A percentile compares a stretch with the other conserved stretches of the same genome.
Evolutionary conservation across 2,797 vertebrate species (phyloP).

Genomic region (Phrynocephalus guinanensis): DNA sequence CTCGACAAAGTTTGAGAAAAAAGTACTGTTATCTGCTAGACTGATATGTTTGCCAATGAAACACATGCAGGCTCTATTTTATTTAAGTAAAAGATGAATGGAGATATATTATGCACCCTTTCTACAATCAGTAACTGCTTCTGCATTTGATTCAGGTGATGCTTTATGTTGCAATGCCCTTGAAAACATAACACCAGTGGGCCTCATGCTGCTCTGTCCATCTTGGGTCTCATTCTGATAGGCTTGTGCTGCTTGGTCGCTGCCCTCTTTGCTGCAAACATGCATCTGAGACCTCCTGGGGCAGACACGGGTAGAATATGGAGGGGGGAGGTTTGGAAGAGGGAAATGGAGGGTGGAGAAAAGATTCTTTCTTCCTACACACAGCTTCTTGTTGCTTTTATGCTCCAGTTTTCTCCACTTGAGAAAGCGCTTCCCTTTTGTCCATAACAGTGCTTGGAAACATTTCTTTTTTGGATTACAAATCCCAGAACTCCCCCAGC

Average conservation of each 20-base stretch:
- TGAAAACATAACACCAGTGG: constrained; percentile 22
- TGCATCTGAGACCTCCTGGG: neutral
- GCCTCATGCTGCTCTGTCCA: neutral
- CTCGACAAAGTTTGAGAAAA: constrained; percentile 18
- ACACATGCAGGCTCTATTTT: constrained; percentile 47
- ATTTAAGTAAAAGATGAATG: constrained; percentile 57
- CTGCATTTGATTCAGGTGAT: constrained; percentile 55
- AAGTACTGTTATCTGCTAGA: constrained; percentile 40
- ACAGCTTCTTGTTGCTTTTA: neutral
- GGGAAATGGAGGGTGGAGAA: too few species aligned
- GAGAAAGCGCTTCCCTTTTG: neutral
- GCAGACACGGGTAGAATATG: neutral
- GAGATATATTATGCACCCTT: constrained; percentile 10
- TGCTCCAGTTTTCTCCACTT: neutral
- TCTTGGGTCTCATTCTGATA: neutral
- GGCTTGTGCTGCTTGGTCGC: neutral
- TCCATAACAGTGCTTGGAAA: neutral
- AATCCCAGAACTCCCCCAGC: neutral
- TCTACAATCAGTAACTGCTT: constrained; percentile 15
- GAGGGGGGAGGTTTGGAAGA: neutral
- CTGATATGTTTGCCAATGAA: constrained; percentile 75
- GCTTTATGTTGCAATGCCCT: constrained; percentile 43
- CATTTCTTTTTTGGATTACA: neutral
- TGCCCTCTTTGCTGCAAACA: neutral
- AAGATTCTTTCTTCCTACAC: neutral